Conservation (phyloP, 2,113 vertebrate genomes). For the Damaliscus lunatus region DNA sequence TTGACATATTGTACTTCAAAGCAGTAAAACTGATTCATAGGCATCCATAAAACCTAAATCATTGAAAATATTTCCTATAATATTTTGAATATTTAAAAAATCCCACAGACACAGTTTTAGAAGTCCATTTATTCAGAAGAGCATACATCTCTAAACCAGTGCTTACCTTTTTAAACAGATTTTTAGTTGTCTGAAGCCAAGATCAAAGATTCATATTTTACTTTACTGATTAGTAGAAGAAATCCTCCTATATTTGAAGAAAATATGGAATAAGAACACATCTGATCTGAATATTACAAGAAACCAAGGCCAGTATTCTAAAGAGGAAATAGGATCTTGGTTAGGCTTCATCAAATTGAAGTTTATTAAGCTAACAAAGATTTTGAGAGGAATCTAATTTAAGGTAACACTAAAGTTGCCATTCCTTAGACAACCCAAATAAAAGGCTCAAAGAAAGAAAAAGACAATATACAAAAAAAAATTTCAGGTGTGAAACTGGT, state of each 20-base stretch:
- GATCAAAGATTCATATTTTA: not conserved
- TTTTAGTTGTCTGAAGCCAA: not conserved
- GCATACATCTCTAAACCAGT: not conserved
- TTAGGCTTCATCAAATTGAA: not conserved
- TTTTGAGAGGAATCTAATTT: not conserved
- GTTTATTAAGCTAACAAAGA: not conserved
- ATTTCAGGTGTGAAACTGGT: not conserved
- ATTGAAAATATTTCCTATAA: not conserved
- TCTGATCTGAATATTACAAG: not conserved
- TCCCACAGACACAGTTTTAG: not conserved
- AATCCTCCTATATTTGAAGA: not conserved
- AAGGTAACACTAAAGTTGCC: not conserved
- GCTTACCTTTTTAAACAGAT: not conserved
- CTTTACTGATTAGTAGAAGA: not conserved
- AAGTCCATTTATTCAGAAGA: not conserved
- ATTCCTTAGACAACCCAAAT: not conserved
- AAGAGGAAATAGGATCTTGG: not conserved
- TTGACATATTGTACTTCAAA: not conserved
- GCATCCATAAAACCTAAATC: not conserved
- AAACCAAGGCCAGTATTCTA: not conserved
- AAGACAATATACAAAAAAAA: not conserved
- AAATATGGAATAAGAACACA: not conserved
- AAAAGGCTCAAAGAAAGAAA: not conserved
- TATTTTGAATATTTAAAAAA: not conserved
- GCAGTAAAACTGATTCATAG: not conserved